These are phyloP conservation scores for Stigmatopora nigra DNA, from an alignment of 2,113 vertebrate species.

Conservation along the genomic window DNA sequence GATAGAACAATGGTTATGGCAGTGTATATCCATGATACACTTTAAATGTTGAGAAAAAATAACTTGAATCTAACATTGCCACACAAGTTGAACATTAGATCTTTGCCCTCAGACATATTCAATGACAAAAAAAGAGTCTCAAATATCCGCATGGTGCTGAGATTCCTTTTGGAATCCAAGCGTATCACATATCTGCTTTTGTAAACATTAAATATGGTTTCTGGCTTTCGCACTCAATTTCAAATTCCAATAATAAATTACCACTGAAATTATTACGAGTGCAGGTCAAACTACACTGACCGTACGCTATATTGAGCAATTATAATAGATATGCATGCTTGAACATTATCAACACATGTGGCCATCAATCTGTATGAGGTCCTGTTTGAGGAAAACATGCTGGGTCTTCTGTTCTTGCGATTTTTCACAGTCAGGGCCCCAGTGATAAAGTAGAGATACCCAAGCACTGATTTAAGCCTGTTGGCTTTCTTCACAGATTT, in stretches of 20 bases:
- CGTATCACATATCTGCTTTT: conserved; percentile 62
- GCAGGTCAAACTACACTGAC: conserved; percentile 38
- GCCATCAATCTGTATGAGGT: conserved; percentile 36
- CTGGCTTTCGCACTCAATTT: conserved; percentile 60
- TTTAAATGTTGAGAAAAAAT: conserved; percentile 41
- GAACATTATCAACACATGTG: conserved; percentile 49
- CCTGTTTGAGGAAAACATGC: conserved; percentile 48
- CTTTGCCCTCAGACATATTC: conserved; percentile 60
- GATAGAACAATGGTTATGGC: conserved; percentile 47
- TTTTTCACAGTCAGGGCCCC: conserved; percentile 60
- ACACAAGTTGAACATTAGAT: conserved; percentile 56
- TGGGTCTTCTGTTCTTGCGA: conserved; percentile 49
- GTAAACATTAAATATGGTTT: conserved; percentile 65
- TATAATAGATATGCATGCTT: conserved; percentile 31
- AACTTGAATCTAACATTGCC: conserved; percentile 50
- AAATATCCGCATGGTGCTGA: conserved; percentile 58
- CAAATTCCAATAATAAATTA: conserved; percentile 52
- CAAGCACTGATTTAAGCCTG: conserved; percentile 43
- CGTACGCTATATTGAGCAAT: conserved; percentile 9
- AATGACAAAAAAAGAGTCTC: conserved; percentile 64
- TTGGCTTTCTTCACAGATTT: conserved; percentile 40
- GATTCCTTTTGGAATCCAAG: conserved; percentile 67
- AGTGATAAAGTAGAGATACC: conserved; percentile 51
- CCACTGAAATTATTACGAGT: conserved; percentile 47
- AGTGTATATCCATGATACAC: conserved; percentile 46